Conservation (phyloP, 2,888 invertebrate genomes). For the Steinernema carpocapsae region DNA sequence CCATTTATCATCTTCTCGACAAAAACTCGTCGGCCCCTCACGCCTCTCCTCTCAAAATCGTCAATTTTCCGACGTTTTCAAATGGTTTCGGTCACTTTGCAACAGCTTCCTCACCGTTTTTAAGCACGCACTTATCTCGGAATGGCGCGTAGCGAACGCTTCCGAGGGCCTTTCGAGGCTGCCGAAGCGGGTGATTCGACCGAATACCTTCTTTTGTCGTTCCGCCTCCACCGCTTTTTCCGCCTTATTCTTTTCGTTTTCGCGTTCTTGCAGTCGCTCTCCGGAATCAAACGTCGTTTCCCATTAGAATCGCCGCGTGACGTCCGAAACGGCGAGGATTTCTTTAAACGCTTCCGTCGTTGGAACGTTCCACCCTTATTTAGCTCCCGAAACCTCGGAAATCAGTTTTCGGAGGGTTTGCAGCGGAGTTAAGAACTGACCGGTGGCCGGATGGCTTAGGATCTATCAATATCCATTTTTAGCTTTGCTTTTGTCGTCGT, state of each 20-base stretch:
- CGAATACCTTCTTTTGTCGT: not conserved
- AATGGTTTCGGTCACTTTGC: not conserved
- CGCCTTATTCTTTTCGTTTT: not conserved
- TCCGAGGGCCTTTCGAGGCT: not conserved
- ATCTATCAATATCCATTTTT: conserved; percentile 9
- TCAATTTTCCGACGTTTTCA: not conserved
- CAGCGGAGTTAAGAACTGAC: not conserved
- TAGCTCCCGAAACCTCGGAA: not conserved
- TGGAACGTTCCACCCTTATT: not conserved
- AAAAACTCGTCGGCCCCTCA: too few relatives aligned
- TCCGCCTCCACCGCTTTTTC: not conserved
- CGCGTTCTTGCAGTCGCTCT: not conserved
- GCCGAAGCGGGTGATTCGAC: not conserved
- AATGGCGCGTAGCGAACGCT: conserved; percentile 1
- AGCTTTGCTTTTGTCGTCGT: not conserved
- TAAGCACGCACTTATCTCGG: not conserved
- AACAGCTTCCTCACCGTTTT: not conserved
- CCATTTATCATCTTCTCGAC: too few relatives aligned
- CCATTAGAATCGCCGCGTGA: conserved; percentile 25
- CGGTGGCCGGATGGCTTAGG: not conserved
- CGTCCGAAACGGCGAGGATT: conserved; percentile 11
- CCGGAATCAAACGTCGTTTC: conserved; percentile 10
- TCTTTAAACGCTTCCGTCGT: not conserved
- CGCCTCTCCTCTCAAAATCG: not conserved
- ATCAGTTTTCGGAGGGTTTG: not conserved